A percentile compares a stretch with the other conserved stretches of the same genome.
Evolutionary conservation across 2,113 vertebrate species (phyloP).

Genomic region (Halichoerus grypus): DNA sequence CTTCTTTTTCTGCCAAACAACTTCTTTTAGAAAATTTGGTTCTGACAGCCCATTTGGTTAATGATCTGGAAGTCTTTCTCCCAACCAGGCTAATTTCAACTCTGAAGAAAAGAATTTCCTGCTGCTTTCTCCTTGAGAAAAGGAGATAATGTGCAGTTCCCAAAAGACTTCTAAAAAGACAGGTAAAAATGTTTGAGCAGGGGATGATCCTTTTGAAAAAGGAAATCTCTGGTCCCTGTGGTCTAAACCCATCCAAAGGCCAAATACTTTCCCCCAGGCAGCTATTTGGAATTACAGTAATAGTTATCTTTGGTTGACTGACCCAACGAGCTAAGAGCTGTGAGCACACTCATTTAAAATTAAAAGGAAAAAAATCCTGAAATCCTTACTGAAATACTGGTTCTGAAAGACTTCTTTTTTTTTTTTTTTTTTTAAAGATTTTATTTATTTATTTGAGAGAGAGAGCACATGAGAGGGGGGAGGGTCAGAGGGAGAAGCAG

Average conservation of each 20-base stretch:
- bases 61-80: neutral
- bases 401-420: conserved; percentile 57
- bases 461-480: too few species aligned
- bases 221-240: conserved; percentile 46
- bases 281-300: conserved; percentile 73
- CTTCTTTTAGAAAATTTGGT: conserved; percentile 5
- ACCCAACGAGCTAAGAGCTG: conserved; percentile 53
- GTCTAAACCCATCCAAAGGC: conserved; percentile 38
- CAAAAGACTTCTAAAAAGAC: conserved; percentile 66
- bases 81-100: conserved; percentile 16
- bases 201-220: conserved; percentile 64
- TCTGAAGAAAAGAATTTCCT: conserved; percentile 44
- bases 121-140: conserved; percentile 48
- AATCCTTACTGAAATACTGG: conserved; percentile 70
- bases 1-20: neutral
- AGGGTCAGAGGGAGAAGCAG: too few species aligned
- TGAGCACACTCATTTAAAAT: conserved; percentile 82
- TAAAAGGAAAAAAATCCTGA: conserved; percentile 75
- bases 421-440: too few species aligned
- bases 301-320: conserved; percentile 80
- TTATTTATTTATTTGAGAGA: too few species aligned
- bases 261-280: conserved; percentile 51
- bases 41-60: neutral
- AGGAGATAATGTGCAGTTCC: neutral
- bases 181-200: conserved; percentile 70